These are phyloP conservation scores for Sebastes nivosus DNA, from an alignment of 2,797 vertebrate genomes.

Conservation along the genomic window DNA sequence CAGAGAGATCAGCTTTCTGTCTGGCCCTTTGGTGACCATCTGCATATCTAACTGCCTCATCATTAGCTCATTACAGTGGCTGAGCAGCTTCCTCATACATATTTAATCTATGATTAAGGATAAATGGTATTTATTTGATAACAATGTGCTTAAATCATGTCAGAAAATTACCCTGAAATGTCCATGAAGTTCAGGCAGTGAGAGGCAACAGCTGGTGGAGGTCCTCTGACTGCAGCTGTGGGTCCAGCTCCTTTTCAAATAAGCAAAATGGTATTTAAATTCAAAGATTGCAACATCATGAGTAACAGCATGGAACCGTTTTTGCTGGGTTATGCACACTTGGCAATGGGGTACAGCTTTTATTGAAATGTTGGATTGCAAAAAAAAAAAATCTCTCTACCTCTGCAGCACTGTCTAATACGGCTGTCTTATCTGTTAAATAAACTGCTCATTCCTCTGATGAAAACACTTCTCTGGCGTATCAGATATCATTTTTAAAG, in stretches of 20 bases:
- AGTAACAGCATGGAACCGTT: not conserved
- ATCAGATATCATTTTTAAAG: not conserved
- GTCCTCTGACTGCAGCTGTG: constrained; percentile 5
- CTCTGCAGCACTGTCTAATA: not conserved
- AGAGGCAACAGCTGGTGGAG: not conserved
- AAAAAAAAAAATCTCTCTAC: not conserved
- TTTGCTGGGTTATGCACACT: not conserved
- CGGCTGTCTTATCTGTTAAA: not conserved
- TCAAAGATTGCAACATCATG: not conserved
- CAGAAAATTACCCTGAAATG: not conserved
- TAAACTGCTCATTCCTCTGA: not conserved
- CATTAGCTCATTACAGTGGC: not conserved
- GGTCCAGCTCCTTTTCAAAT: not conserved
- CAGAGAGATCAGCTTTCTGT: constrained; percentile 42
- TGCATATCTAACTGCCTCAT: not conserved
- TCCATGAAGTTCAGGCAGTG: not conserved
- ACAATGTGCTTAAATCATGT: not conserved
- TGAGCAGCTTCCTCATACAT: not conserved
- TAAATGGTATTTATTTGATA: not conserved
- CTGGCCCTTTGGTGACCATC: constrained; percentile 13
- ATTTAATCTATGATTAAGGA: not conserved
- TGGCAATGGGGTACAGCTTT: not conserved
- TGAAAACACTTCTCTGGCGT: not conserved
- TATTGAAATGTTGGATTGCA: not conserved
- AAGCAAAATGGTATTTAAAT: not conserved